phyloP scores from a whole-genome alignment of 2,797 vertebrate species.

The Pseudochromis fuscus region DNA sequence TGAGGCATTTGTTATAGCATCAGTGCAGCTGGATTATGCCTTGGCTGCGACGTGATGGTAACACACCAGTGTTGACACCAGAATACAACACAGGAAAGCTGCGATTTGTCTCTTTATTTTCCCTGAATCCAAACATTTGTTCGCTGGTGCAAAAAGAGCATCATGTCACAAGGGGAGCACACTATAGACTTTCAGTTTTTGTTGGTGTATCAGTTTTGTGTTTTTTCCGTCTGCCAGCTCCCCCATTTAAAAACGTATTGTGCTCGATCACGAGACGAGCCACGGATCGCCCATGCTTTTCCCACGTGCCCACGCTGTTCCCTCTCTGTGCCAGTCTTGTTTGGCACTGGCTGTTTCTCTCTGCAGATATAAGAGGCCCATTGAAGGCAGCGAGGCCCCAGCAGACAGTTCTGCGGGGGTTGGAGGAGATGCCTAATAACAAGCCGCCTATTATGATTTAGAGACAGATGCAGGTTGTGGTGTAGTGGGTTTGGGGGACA shows the following conservation, averaged over 20 bases:
- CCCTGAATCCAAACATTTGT: too few relatives aligned
- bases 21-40: too few relatives aligned
- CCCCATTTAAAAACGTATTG: slow-evolving; percentile 54
- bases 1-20: too few relatives aligned
- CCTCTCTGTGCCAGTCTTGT: slow-evolving; percentile 76
- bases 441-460: slow-evolving; percentile 70
- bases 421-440: slow-evolving; percentile 60
- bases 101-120: not conserved
- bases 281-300: slow-evolving; percentile 70
- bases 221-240: slow-evolving; percentile 39
- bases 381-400: slow-evolving; percentile 62
- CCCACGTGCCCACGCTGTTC: slow-evolving; percentile 78
- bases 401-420: slow-evolving; percentile 67
- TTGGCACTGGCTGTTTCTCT: slow-evolving; percentile 60
- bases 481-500: slow-evolving; percentile 57
- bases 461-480: slow-evolving; percentile 74
- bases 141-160: slow-evolving; percentile 3
- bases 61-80: too few relatives aligned
- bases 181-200: slow-evolving; percentile 6
- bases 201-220: slow-evolving; percentile 40
- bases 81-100: too few relatives aligned
- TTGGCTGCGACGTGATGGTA: too few relatives aligned
- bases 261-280: slow-evolving; percentile 72
- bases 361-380: slow-evolving; percentile 68
- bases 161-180: slow-evolving; percentile 2